Evolutionary conservation across 2,888 invertebrate genomes (phyloP).

Genomic region (Acrobasis suavella): DNA sequence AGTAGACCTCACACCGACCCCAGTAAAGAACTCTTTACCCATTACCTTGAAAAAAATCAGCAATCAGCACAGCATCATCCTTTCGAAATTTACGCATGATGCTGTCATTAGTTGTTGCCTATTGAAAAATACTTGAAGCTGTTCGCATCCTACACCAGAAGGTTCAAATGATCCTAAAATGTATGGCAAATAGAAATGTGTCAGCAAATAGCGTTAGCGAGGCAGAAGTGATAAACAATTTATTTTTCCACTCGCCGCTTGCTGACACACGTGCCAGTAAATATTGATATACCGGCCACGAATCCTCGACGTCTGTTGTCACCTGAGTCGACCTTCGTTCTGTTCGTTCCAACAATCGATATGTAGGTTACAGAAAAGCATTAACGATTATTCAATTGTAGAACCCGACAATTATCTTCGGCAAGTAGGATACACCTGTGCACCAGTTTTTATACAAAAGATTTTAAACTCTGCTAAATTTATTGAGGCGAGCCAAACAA

Average conservation of each 20-base stretch:
- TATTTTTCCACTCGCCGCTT: conserved; percentile 46
- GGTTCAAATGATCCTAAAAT: conserved; percentile 37
- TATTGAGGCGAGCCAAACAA: not conserved
- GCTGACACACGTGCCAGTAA: conserved; percentile 18
- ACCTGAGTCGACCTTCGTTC: conserved; percentile 20
- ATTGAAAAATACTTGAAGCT: not conserved
- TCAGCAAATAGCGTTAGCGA: conserved; percentile 37
- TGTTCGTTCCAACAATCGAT: conserved; percentile 17
- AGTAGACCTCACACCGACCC: no score
- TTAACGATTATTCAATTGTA: conserved; percentile 19
- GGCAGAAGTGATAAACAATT: conserved; percentile 48
- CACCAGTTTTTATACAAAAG: conserved; percentile 39
- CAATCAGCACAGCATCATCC: no score
- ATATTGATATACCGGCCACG: conserved; percentile 22
- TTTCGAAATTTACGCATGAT: no score
- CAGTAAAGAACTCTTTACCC: no score
- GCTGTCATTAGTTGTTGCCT: not conserved
- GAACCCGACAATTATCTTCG: conserved; percentile 22
- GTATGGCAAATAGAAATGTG: conserved; percentile 55
- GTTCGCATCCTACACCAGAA: not conserved
- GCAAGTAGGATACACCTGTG: conserved; percentile 50
- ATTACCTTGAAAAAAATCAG: no score
- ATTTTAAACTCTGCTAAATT: not conserved
- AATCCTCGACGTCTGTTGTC: not conserved
- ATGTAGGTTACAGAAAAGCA: conserved; percentile 34